Conservation (phyloP, 2,888 invertebrate genomes). For the Drosophila rubida region DNA sequence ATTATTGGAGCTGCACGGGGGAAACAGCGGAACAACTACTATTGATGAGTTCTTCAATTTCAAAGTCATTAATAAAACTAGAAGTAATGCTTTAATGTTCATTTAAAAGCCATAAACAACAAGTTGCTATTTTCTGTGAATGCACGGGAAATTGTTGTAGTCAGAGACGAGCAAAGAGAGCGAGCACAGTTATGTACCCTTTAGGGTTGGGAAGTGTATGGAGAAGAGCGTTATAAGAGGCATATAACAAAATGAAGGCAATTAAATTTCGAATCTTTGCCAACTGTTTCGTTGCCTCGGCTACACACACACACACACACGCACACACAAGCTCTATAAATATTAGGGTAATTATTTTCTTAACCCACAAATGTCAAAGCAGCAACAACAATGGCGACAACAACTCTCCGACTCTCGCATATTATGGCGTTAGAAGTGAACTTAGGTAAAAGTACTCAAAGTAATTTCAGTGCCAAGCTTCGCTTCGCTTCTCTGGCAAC, state of each 20-base stretch:
- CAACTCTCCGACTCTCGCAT: conserved; percentile 22
- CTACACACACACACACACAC: conserved; percentile 26
- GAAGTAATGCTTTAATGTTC: neutral
- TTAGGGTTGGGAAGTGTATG: neutral
- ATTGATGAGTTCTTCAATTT: conserved; percentile 7
- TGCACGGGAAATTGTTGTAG: neutral
- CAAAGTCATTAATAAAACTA: neutral
- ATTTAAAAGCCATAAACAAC: neutral
- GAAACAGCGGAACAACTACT: neutral
- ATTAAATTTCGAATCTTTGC: conserved; percentile 14
- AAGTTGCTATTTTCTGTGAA: neutral
- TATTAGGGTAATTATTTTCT: conserved; percentile 68
- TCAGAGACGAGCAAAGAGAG: neutral
- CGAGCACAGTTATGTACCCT: neutral
- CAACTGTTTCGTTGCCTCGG: conserved; percentile 33
- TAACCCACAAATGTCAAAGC: conserved; percentile 75
- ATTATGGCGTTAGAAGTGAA: conserved; percentile 50
- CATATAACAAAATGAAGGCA: conserved; percentile 5
- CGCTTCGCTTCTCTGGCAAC: conserved; percentile 8
- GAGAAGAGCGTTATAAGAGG: neutral
- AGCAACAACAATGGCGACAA: conserved; percentile 27
- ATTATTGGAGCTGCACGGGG: conserved; percentile 5
- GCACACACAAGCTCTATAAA: conserved; percentile 51
- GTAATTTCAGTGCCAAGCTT: conserved; percentile 57
- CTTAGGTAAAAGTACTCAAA: conserved; percentile 53